Evolutionary conservation across 2,888 invertebrate genomes (phyloP).

Genomic region (Rapana venosa): DNA sequence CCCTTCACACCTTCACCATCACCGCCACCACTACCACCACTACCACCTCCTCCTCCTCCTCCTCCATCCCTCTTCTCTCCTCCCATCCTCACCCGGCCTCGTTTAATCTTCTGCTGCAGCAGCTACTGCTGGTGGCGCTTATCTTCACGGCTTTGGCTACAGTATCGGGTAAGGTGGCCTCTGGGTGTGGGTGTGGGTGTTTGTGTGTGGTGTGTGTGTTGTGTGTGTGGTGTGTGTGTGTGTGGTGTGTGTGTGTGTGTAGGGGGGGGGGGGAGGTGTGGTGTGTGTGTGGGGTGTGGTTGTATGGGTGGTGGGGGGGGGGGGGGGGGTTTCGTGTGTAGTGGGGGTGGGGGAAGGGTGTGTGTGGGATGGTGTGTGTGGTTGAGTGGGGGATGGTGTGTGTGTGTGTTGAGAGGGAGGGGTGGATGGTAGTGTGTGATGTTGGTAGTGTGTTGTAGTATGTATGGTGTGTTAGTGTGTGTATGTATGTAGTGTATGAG

Average conservation of each 20-base stretch:
- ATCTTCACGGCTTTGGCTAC: slow-evolving; percentile 10
- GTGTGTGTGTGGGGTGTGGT: background rate
- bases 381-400: too few species aligned
- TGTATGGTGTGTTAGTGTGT: too few species aligned
- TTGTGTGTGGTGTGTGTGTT: background rate
- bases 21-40: slow-evolving; percentile 7
- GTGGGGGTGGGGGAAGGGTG: too few species aligned
- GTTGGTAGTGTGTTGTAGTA: too few species aligned
- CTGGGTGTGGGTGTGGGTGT: background rate
- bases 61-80: background rate
- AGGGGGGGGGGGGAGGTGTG: too few species aligned
- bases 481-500: too few species aligned
- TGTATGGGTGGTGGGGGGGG: background rate
- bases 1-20: background rate
- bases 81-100: background rate
- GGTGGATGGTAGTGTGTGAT: too few species aligned
- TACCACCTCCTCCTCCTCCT: background rate
- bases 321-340: too few species aligned
- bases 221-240: background rate
- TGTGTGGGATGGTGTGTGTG: too few species aligned
- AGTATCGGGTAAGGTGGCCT: background rate
- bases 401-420: too few species aligned
- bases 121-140: slow-evolving; percentile 28
- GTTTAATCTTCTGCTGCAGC: slow-evolving; percentile 2
- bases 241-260: too few species aligned